Percentiles rank a stretch among this genome's conserved stretches.
These are phyloP conservation scores for Lamprotornis superbus DNA, from an alignment of 2,113 vertebrate species.

Conservation along the genomic window DNA sequence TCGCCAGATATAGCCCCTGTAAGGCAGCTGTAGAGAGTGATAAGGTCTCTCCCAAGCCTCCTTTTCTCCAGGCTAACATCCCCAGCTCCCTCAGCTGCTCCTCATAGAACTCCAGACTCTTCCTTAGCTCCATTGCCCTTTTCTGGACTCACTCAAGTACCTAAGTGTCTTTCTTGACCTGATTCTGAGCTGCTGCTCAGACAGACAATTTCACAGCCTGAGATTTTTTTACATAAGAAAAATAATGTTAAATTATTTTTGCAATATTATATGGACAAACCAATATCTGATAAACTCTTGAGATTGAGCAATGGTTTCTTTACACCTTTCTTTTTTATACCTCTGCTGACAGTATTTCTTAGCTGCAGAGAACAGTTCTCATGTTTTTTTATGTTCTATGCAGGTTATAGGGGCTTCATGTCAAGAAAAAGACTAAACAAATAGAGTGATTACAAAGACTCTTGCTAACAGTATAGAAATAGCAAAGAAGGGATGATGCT, in stretches of 20 bases:
- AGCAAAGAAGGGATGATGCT: background rate
- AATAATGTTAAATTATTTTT: background rate
- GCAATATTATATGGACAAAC: background rate
- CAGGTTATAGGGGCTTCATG: background rate
- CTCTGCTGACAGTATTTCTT: background rate
- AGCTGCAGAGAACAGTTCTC: background rate
- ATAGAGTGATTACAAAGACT: background rate
- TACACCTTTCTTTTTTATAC: background rate
- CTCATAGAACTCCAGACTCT: background rate
- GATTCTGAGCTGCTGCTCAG: background rate
- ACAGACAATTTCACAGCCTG: background rate
- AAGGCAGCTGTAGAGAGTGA: background rate
- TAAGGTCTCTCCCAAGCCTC: background rate
- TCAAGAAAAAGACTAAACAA: background rate
- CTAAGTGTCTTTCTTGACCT: background rate
- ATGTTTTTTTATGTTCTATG: background rate
- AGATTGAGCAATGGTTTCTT: background rate
- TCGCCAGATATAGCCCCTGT: accelerated
- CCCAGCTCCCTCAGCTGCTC: background rate
- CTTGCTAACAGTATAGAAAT: background rate
- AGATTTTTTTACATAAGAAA: background rate
- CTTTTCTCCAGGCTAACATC: background rate
- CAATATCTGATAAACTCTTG: background rate
- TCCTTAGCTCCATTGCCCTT: background rate
- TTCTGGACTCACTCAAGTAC: background rate